Percentiles rank a stretch among this genome's conserved stretches.
Evolutionary conservation across 2,888 invertebrate genomes (phyloP).

Genomic region (Patella pellucida): DNA sequence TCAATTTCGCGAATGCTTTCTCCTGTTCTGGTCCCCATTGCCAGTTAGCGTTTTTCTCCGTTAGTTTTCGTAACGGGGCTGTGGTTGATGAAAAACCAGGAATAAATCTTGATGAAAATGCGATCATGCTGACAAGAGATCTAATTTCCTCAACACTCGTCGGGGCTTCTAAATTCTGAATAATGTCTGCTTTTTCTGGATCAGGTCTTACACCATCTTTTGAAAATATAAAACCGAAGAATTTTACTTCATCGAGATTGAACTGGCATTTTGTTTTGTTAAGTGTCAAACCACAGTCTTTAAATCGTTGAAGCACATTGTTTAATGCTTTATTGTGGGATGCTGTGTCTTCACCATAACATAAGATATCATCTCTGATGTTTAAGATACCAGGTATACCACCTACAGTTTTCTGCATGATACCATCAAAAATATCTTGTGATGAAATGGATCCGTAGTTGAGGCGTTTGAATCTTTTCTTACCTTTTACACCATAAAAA

Average conservation of each 20-base stretch:
- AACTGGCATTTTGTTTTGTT: neutral
- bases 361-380: constrained; percentile 43
- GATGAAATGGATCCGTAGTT: constrained; percentile 41
- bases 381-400: constrained; percentile 33
- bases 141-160: neutral
- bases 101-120: constrained; percentile 7
- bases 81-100: neutral
- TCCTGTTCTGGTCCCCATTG: neutral
- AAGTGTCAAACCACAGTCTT: neutral
- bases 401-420: constrained; percentile 28
- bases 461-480: constrained; percentile 37
- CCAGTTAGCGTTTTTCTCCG: neutral
- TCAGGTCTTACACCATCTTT: neutral
- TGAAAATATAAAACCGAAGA: neutral
- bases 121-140: neutral
- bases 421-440: constrained; percentile 39
- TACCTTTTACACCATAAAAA: constrained; percentile 19
- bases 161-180: neutral
- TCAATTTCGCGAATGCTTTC: neutral
- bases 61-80: neutral
- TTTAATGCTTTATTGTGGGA: neutral
- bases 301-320: neutral
- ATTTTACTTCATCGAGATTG: neutral
- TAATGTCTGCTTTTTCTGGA: neutral
- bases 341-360: constrained; percentile 16